Base-by-base conservation (phyloP, 2,113 vertebrate species). In the Cichladusa arquata region DNA sequence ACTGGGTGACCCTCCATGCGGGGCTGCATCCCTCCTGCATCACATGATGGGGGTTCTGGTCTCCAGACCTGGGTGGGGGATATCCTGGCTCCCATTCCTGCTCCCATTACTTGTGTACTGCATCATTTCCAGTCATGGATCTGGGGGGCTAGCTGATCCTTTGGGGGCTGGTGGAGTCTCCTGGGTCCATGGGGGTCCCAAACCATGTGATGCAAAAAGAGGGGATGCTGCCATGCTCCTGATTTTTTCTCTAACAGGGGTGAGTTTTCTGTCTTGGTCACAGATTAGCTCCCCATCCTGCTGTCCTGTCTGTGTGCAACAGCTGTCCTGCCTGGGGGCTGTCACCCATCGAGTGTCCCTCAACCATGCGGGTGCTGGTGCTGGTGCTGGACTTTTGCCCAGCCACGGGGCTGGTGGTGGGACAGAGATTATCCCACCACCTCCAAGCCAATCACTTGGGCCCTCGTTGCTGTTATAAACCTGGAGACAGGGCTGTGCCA, bases 401-500 rank as follows among this genome's bases (percentile, higher is more conserved):
- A 82, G 71, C 71, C 71, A 82, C 4, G 1, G n/a, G 82, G 54
- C 34, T 19, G 18, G 74, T 2, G 16, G 34, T 77, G 58, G 69
- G 51, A 56, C 28, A 38, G 79, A 47, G 34, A 45, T 15, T 7
- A 36, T 71, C 51, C 58, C 70, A 62, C 76, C 3, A 3, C 8
- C 10, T 44, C 69, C 18, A 8, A 71, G 25, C 16, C 19, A 9
- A 19, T 36, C 6, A 38, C 62, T 70, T 14, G 40, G 65, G 58
- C 24, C n/a, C 77, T n/a, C 0, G 6, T 88, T 88, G 94, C 91
- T 88, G 69, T 88, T 93, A 81, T 81, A 85, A 93, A 93, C 73
- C 19, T 0, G 78, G 33, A 22, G 4, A 48, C 2, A 6, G 5
- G 51, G 45, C 40, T 24, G 4, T 28, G 54, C 17, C 6, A 11